phyloP scores from a whole-genome alignment of 2,113 vertebrate genomes.

The Carassius gibelio region DNA sequence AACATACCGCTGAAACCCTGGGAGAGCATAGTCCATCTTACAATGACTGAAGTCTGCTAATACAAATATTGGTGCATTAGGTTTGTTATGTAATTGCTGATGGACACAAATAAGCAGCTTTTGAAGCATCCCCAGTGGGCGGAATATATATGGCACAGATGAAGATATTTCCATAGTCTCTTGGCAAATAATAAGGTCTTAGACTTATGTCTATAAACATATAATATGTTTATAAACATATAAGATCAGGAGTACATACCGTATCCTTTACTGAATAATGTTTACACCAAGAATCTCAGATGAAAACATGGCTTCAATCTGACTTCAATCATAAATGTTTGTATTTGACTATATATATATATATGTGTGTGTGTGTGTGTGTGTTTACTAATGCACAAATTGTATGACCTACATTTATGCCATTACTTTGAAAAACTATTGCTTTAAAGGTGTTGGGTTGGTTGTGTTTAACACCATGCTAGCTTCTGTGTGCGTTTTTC shows the following conservation, averaged over 20 bases:
- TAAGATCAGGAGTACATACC: neutral
- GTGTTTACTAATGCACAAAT: neutral
- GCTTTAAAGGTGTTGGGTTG: no score
- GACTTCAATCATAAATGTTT: neutral
- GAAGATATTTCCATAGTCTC: neutral
- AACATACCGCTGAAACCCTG: neutral
- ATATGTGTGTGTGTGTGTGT: no score
- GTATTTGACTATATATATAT: neutral
- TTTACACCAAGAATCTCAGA: neutral
- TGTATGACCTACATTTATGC: neutral
- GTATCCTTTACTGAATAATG: neutral
- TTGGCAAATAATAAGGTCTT: neutral
- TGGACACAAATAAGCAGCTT: neutral
- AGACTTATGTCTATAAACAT: neutral
- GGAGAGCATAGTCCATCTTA: neutral
- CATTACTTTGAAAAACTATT: neutral
- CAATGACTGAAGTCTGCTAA: neutral
- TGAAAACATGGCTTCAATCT: neutral
- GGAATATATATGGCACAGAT: neutral
- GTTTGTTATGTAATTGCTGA: neutral
- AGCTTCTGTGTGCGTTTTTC: no score
- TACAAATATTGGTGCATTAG: neutral
- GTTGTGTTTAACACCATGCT: no score
- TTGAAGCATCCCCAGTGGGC: neutral
- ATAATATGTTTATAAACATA: neutral